Base-by-base conservation (phyloP, 2,113 vertebrate species). In the Sinocyclocheilus maitianheensis region DNA sequence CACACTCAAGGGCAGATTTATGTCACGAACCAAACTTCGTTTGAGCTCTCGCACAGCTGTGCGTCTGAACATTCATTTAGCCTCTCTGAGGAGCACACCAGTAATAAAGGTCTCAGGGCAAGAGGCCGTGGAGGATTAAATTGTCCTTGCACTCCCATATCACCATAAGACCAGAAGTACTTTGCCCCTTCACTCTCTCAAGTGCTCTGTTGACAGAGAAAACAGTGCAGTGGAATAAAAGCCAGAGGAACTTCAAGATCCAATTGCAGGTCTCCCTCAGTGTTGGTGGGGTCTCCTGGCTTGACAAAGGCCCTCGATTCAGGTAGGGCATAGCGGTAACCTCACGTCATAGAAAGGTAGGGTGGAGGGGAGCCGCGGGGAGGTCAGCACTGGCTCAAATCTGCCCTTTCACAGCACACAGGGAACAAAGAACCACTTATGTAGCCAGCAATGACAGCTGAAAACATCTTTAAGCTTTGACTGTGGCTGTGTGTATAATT, bases 201-300 rank as follows among this genome's bases (percentile, higher is more conserved):
- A 94, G 93, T 94, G 92, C 83, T 88, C 87, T 93, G 93, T 93
- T 94, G 94, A 95, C 93, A 94, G 93, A 91, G 89, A 92, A 94
- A 93, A 94, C 93, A 93, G 91, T 88, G 77, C 22, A 24, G 65
- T 85, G 51, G 85, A 91, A 83, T 46, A 60, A 40, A 91, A 87
- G 89, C 87, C 86, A 63, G 90, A 91, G 90, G 91, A 91, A 90
- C 92, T 88, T 88, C 65, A 86, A 88, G 93, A 92, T 93, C 93
- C 86, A 85, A 87, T 93, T 90, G 91, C 93, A 91, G 65, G 86
- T 80, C 82, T 84, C 74, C 86, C 84, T 84, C 84, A 77, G 84
- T 78, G 63, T 75, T 53, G 24, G 75, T 65, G 58, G 58, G 80
- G 40, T 65, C 77, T 30, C 14, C 75, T 60, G 65, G 60, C 46